These are phyloP conservation scores for Brachionichthys hirsutus DNA, from an alignment of 2,113 vertebrate species.

Conservation along the genomic window DNA sequence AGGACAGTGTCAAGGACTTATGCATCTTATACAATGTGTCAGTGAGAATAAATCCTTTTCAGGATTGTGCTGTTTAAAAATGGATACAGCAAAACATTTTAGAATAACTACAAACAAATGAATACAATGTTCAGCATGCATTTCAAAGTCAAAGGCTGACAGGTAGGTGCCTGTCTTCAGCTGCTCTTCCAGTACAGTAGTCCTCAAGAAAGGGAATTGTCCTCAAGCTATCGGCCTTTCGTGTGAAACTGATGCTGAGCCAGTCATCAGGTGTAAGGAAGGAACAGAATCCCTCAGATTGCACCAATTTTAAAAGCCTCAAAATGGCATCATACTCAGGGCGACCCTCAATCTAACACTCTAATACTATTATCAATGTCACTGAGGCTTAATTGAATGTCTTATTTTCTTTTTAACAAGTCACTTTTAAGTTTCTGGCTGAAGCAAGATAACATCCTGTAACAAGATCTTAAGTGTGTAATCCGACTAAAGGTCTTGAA, in stretches of 20 bases:
- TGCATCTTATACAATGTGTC: conserved; percentile 21
- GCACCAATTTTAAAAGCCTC: conserved; percentile 38
- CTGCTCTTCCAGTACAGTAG: conserved; percentile 36
- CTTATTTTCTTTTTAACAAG: conserved; percentile 50
- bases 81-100: conserved; percentile 13
- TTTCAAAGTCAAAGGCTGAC: conserved; percentile 36
- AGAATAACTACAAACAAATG: conserved; percentile 12
- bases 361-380: conserved; percentile 53
- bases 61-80: conserved; percentile 14
- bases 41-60: conserved; percentile 30
- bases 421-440: conserved; percentile 52
- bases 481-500: conserved; percentile 56
- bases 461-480: conserved; percentile 52
- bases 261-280: conserved; percentile 45
- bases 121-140: background rate
- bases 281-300: conserved; percentile 45
- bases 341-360: conserved; percentile 40
- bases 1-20: conserved; percentile 27
- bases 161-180: conserved; percentile 18
- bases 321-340: conserved; percentile 23
- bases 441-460: conserved; percentile 58
- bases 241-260: conserved; percentile 53
- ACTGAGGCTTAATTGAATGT: conserved; percentile 37
- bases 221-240: conserved; percentile 52
- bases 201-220: conserved; percentile 49